Evolutionary conservation across 2,113 vertebrate species (phyloP).

Genomic region (Brachypodius melanocephalos): DNA sequence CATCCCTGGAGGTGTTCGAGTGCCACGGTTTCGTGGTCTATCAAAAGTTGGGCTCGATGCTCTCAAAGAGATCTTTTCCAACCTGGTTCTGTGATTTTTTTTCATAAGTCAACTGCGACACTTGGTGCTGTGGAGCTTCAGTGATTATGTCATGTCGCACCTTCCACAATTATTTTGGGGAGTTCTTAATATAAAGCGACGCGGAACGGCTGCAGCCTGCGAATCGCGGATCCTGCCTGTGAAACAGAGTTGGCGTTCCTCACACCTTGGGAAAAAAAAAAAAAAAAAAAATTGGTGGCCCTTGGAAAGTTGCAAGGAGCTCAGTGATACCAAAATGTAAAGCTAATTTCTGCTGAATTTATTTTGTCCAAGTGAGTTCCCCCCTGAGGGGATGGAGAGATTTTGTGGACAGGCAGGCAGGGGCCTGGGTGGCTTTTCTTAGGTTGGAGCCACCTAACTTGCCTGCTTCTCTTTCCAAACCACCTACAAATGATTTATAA

Average conservation of each 20-base stretch:
- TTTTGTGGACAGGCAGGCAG: neutral
- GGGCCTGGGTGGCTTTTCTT: neutral
- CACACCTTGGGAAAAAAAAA: neutral
- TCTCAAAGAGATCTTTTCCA: neutral
- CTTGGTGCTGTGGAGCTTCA: neutral
- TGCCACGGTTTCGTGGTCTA: neutral
- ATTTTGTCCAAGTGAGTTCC: neutral
- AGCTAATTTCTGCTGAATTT: neutral
- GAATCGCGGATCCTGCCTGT: neutral
- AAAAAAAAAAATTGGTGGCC: neutral
- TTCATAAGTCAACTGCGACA: neutral
- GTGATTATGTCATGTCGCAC: neutral
- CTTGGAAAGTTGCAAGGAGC: neutral
- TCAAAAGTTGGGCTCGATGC: neutral
- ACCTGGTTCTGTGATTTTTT: neutral
- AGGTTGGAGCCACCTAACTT: neutral
- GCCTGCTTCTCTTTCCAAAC: neutral
- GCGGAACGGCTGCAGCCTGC: neutral
- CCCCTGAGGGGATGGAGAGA: rapidly evolving
- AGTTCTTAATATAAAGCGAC: neutral
- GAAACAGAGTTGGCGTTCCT: neutral
- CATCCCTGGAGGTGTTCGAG: neutral
- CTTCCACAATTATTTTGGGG: neutral
- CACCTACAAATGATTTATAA: neutral
- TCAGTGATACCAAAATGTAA: neutral